phyloP scores from a whole-genome alignment of 2,888 invertebrate species.

The Tridacna gigas region DNA sequence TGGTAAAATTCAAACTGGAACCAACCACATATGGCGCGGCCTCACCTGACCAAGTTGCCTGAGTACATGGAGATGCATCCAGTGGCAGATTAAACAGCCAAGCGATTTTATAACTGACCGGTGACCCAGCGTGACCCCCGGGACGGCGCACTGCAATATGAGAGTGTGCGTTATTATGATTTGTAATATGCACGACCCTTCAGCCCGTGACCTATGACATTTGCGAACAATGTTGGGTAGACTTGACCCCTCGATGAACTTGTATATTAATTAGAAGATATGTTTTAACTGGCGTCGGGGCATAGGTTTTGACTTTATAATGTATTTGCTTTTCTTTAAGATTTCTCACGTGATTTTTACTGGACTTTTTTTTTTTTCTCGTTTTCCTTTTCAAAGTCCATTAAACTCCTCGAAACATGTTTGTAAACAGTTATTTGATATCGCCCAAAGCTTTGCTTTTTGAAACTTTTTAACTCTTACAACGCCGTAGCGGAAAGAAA shows the following conservation, averaged over 20 bases:
- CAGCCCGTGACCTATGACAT: constrained; percentile 60
- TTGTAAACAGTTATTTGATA: constrained; percentile 18
- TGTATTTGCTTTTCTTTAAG: constrained; percentile 15
- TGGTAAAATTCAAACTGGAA: no score
- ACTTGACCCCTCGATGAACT: constrained; percentile 62
- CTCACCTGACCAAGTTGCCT: constrained; percentile 1
- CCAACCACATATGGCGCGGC: background rate
- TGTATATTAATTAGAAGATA: constrained; percentile 28
- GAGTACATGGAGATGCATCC: constrained; percentile 28
- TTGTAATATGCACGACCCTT: constrained; percentile 64
- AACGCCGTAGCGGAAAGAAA: background rate
- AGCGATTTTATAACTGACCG: constrained; percentile 26
- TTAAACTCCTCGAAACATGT: constrained; percentile 10
- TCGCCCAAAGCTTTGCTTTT: background rate
- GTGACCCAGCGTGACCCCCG: constrained; percentile 39
- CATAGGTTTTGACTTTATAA: constrained; percentile 23
- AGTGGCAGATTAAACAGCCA: constrained; percentile 25
- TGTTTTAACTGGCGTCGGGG: constrained; percentile 29
- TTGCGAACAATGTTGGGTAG: constrained; percentile 57
- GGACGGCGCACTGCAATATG: constrained; percentile 52
- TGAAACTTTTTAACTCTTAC: background rate
- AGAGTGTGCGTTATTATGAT: constrained; percentile 61
- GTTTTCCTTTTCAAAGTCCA: constrained; percentile 2
- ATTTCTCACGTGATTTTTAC: constrained; percentile 14
- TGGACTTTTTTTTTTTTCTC: background rate